phyloP scores from a whole-genome alignment of 2,797 vertebrate genomes.

The Danio jaintianensis region DNA sequence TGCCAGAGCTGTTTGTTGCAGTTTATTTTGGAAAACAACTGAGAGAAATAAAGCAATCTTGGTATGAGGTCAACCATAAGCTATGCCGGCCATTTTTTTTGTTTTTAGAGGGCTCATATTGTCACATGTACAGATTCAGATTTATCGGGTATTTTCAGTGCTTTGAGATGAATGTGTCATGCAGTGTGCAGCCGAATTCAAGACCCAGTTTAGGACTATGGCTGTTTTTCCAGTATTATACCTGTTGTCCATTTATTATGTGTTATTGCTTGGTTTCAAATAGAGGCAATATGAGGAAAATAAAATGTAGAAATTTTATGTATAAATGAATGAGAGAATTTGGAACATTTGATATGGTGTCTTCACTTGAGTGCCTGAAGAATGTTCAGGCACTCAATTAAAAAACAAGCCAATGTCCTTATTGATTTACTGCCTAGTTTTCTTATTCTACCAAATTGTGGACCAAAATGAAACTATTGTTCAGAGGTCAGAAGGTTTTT shows the following conservation, averaged over 20 bases:
- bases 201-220: background rate
- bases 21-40: conserved; percentile 61
- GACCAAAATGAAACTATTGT: background rate
- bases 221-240: background rate
- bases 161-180: background rate
- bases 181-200: conserved; percentile 1
- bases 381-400: background rate
- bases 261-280: background rate
- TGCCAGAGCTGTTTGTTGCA: conserved; percentile 65
- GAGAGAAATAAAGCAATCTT: conserved; percentile 30
- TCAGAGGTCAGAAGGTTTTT: background rate
- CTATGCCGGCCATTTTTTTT: conserved; percentile 49
- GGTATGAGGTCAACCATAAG: conserved; percentile 54
- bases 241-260: background rate
- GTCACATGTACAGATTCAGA: background rate
- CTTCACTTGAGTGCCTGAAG: background rate
- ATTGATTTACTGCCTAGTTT: background rate
- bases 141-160: conserved; percentile 9
- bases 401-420: background rate
- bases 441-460: background rate
- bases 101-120: background rate
- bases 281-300: background rate
- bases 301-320: background rate
- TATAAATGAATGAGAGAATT: background rate
- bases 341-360: background rate